Base-by-base conservation (phyloP, 2,797 vertebrate genomes). In the Anas bahamensis region DNA sequence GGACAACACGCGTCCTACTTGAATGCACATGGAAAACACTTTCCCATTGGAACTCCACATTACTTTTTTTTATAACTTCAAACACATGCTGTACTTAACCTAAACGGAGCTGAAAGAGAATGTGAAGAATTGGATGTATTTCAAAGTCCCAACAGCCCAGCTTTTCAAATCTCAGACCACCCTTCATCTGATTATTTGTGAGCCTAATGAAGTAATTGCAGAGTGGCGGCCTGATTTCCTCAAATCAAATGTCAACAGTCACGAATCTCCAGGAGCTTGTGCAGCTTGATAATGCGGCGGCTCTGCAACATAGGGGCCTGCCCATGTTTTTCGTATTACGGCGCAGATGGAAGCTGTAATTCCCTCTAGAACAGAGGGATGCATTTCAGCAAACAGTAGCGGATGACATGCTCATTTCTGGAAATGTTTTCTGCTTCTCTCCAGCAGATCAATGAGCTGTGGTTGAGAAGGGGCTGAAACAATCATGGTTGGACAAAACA, bases 301-400 rank as follows among this genome's bases (percentile, higher is more conserved):
- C 81, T 87, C 85, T 79, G 83, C 69, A 69, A 31, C 53, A 70
- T 31, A 89, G 94, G 91, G 94, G 79, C 92, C 78, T 72, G 10
- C 96, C 93, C 97, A 97, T 94, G 95, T 97, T 98, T 97, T 98
- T 98, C 97, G 90, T 96, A 98, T 97, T 97, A 97, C 64, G 85
- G 85, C 98, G 95, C 97, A 98, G 97, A 98, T 98, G 98, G 97
- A 97, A 97, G 96, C 90, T 96, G 93, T 95, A 98, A 97, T 94
- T 97, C 95, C 95, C 94, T 90, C 93, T 94, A 90, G 94, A 97
- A 92, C 3, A 9, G 76, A 97, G 93, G 68, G 95, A 96, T 91
- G 96, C 95, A 77, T 96, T 97, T 97, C 95, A 97, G 95, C 92
- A 96, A 96, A 97, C 89, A 96, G 96, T 96, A 97, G 97, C 95